Base-by-base conservation (phyloP, 37 sponge, comb jelly and placozoan species). In the Tethya wilhelma region DNA sequence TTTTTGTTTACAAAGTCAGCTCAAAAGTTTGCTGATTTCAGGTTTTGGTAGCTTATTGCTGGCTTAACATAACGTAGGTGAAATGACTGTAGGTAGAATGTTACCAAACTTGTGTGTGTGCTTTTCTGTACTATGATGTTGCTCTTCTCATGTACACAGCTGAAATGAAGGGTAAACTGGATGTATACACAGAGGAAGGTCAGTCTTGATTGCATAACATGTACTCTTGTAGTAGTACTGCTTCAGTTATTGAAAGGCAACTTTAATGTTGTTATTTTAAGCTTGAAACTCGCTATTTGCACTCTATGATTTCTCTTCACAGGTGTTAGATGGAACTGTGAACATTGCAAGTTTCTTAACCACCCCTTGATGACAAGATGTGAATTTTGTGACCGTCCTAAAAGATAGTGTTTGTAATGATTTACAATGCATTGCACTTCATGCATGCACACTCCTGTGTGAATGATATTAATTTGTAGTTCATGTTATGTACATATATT, bases 141-240 rank as follows among this genome's bases (percentile, higher is more conserved):
- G n/a, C n/a, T n/a, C n/a, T n/a, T n/a, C n/a, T n/a, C 53, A 49
- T 49, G 53, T 19, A 9, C 9, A 49, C 56, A 81, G 82, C 20
- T 38, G 49, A 81, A 37, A 80, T 80, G 81, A 80, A 80, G 39
- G 33, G 59, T 34, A 41, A 44, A 0, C 20, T n/a, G 22, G 82
- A 81, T 32, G 14, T 72, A 1, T 81, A 81, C 71, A 81, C 82
- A 38, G 82, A 81, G 29, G 82, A 81, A 81, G 82, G 82, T 81
- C 4, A 58, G 42, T 9, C 9, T 49, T 49, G 55, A 17, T 49
- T 9, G 55, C 14, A 49, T 19, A 49, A 19, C 14, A 49, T 17
- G n/a, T n/a, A n/a, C n/a, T n/a, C n/a, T n/a, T n/a, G n/a, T n/a
- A n/a, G n/a, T n/a, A n/a, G n/a, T n/a, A n/a, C n/a, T n/a, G n/a